These are phyloP conservation scores for Eclectus roratus DNA, from an alignment of 2,113 vertebrate species.

Conservation along the genomic window DNA sequence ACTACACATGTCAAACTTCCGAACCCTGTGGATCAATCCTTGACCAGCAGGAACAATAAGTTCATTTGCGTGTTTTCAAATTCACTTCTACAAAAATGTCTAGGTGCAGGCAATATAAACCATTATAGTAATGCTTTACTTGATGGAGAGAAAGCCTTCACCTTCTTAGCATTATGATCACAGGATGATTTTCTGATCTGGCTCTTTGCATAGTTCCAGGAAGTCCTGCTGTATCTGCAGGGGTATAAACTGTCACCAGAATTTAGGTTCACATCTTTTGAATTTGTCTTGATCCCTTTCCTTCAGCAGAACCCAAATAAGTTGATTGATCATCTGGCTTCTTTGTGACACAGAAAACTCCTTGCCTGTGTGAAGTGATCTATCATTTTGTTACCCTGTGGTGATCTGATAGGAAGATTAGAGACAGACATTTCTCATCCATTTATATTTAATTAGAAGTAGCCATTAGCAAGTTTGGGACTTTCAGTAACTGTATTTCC, in stretches of 20 bases:
- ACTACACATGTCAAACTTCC: not conserved
- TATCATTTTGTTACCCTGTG: not conserved
- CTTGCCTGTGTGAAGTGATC: not conserved
- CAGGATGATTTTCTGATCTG: not conserved
- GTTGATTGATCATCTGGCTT: not conserved
- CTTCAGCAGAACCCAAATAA: not conserved
- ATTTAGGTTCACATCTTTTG: not conserved
- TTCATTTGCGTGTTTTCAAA: not conserved
- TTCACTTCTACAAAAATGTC: not conserved
- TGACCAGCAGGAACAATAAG: not conserved
- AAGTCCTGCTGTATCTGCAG: not conserved
- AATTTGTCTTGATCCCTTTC: not conserved
- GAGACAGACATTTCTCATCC: slow-evolving; percentile 25
- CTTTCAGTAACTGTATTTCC: slow-evolving; percentile 2
- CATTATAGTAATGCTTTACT: not conserved
- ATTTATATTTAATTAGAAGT: slow-evolving; percentile 52
- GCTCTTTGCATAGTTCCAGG: not conserved
- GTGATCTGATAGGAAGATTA: not conserved
- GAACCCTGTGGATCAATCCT: not conserved
- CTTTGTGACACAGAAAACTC: not conserved
- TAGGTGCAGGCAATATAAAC: not conserved
- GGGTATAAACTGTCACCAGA: not conserved
- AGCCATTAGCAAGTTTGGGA: not conserved
- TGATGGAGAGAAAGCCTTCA: not conserved
- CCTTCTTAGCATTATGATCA: not conserved